Base-by-base conservation (phyloP, 2,113 vertebrate genomes). In the Microtus ochrogaster region DNA sequence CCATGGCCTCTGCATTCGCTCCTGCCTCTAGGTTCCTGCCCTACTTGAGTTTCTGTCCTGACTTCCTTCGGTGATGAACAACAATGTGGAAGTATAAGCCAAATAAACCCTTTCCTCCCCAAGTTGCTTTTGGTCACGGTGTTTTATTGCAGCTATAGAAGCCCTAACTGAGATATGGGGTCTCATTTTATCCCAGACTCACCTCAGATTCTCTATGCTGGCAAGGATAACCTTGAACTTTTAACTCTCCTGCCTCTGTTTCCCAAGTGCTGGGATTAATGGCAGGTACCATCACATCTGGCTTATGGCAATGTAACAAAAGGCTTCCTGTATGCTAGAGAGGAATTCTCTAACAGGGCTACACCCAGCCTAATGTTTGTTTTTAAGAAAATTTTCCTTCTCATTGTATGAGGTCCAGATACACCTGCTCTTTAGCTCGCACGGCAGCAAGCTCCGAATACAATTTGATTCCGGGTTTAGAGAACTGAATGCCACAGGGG, bases 331-430 rank as follows among this genome's bases (percentile, higher is more conserved):
- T 33, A 47, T 66, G 41, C 61, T 47, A 66, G 41, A 33, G 17
- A 47, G 28, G 16, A 10, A 66, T 26, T 44, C 39, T 33, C 39
- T 47, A 85, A 85, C 16, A 24, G 82, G 21, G 16, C 28, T 47
- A 36, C 3, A 49, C 30, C 30, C 14, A 66, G 63, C 30, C 63
- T 85, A 85, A 68, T 65, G 26, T 7, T 47, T 72, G 13, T 49
- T 49, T 78, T n/a, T 65, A 94, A 83, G 66, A 68, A 92, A 90
- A 88, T 21, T 92, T 65, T 79, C 73, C 61, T 76, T 47, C 41
- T 90, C 47, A 70, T 90, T 70, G 81, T 26, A 70, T 21, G 55
- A 87, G 16, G 30, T 93, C 83, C 55, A 66, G 33, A 97, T 26
- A 76, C 19, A 91, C 33, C 63, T 86, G 39, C 26, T 72, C 81